A percentile compares a stretch with the other conserved stretches of the same genome.
Evolutionary conservation across 64 coral and sea anemone genomes (phyloP).

Genomic region (Montipora sp.): DNA sequence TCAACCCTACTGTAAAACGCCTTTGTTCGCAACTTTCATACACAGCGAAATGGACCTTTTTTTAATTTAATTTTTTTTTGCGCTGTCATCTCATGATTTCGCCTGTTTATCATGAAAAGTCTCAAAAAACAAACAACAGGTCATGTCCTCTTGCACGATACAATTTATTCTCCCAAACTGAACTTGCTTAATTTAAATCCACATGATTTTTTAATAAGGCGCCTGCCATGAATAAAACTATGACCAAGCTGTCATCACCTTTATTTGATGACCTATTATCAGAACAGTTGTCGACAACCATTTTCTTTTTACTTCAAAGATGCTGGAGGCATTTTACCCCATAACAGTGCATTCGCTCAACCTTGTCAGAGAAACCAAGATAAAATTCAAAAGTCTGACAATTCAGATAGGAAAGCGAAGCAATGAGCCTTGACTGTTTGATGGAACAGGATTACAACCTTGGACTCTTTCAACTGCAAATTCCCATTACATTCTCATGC

Average conservation of each 20-base stretch:
- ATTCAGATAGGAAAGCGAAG: neutral
- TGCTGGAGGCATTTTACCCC: constrained; percentile 26
- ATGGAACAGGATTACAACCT: neutral
- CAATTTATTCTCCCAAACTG: constrained; percentile 2
- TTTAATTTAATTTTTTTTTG: neutral
- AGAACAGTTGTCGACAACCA: neutral
- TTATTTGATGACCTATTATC: neutral
- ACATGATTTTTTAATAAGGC: constrained; percentile 21
- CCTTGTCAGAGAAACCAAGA: constrained; percentile 32
- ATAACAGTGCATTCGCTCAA: constrained; percentile 9
- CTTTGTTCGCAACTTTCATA: neutral
- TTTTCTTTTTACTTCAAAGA: neutral
- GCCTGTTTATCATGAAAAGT: neutral
- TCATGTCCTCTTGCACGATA: neutral
- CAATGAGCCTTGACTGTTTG: too few relatives aligned
- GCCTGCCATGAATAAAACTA: neutral
- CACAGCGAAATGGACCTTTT: too few relatives aligned
- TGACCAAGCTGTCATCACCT: neutral
- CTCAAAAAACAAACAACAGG: neutral
- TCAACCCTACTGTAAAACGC: neutral
- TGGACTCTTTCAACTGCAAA: neutral
- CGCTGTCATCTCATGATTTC: neutral
- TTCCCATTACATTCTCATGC: constrained; percentile 31
- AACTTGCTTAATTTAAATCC: neutral
- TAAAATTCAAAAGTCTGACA: neutral